Conservation (phyloP, 1,140 invertebrate genomes). For the Drosophila serrata region DNA sequence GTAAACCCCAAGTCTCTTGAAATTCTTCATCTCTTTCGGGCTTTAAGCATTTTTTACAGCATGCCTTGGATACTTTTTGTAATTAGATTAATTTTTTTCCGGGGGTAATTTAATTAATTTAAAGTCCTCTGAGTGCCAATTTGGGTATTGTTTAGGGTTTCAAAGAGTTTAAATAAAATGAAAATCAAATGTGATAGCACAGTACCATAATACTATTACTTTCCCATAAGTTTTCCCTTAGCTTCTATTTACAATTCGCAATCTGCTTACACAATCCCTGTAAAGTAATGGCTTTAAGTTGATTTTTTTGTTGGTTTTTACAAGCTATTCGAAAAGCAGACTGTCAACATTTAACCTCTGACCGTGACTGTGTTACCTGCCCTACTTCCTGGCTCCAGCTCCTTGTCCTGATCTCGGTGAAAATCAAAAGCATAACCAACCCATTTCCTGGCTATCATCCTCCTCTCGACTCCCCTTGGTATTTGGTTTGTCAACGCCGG, state of each 20-base stretch:
- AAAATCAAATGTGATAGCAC: no score
- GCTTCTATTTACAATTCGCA: neutral
- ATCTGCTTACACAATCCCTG: constrained; percentile 21
- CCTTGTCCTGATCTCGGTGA: constrained; percentile 11
- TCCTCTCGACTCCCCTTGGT: constrained; percentile 5
- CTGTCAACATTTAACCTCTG: constrained; percentile 56
- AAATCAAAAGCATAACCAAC: constrained; percentile 43
- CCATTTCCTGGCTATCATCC: constrained; percentile 7
- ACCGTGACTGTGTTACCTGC: constrained; percentile 43
- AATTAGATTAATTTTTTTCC: constrained; percentile 7
- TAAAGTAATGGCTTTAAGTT: constrained; percentile 50
- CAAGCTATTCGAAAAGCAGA: constrained; percentile 38
- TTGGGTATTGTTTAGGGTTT: neutral
- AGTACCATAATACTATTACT: neutral
- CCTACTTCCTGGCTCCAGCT: constrained; percentile 4
- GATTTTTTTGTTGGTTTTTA: constrained; percentile 48
- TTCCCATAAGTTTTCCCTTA: neutral
- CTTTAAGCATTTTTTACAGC: constrained; percentile 18
- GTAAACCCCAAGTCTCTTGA: constrained; percentile 4
- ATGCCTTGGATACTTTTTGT: constrained; percentile 2
- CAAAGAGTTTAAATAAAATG: neutral
- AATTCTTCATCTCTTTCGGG: constrained; percentile 19
- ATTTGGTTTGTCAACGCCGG: constrained; percentile 47
- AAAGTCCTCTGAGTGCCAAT: neutral
- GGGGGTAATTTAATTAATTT: constrained; percentile 12